Percentiles rank a stretch among this genome's conserved stretches.
phyloP scores from a whole-genome alignment of 2,888 invertebrate species.

The Operophtera brumata region DNA sequence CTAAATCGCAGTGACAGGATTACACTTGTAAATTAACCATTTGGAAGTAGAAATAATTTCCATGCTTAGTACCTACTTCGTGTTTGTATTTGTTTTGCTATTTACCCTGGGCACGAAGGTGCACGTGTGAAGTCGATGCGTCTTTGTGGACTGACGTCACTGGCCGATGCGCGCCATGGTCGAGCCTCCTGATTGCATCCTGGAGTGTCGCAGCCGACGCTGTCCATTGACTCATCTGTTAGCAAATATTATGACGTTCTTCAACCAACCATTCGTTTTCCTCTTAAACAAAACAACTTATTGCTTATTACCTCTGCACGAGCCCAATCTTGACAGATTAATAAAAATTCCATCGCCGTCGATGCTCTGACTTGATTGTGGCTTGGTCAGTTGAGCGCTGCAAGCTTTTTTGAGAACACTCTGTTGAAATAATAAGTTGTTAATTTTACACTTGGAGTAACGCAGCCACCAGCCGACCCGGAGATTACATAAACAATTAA shows the following conservation, averaged over 20 bases:
- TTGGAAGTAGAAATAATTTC: too few relatives aligned
- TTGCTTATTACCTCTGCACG: conserved; percentile 51
- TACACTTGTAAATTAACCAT: too few relatives aligned
- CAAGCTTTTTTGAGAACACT: conserved; percentile 63
- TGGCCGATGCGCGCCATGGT: conserved; percentile 59
- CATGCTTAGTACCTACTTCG: too few relatives aligned
- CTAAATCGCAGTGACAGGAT: too few relatives aligned
- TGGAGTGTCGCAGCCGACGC: conserved; percentile 49
- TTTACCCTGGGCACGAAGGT: conserved; percentile 61
- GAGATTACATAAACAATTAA: too few relatives aligned
- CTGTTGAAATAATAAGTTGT: conserved; percentile 34
- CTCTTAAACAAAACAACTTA: neutral
- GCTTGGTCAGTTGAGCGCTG: conserved; percentile 64
- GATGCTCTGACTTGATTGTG: conserved; percentile 62
- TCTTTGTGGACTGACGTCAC: conserved; percentile 52
- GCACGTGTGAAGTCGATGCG: conserved; percentile 49
- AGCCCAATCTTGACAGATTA: conserved; percentile 56
- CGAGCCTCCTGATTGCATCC: conserved; percentile 38
- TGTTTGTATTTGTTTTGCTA: neutral
- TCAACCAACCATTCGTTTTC: neutral
- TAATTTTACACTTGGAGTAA: too few relatives aligned
- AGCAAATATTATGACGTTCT: neutral
- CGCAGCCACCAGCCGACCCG: too few relatives aligned
- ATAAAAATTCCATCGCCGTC: conserved; percentile 65
- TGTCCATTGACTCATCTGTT: conserved; percentile 59